Conservation (phyloP, 2,797 vertebrate species). For the Phrynocephalus guinanensis region DNA sequence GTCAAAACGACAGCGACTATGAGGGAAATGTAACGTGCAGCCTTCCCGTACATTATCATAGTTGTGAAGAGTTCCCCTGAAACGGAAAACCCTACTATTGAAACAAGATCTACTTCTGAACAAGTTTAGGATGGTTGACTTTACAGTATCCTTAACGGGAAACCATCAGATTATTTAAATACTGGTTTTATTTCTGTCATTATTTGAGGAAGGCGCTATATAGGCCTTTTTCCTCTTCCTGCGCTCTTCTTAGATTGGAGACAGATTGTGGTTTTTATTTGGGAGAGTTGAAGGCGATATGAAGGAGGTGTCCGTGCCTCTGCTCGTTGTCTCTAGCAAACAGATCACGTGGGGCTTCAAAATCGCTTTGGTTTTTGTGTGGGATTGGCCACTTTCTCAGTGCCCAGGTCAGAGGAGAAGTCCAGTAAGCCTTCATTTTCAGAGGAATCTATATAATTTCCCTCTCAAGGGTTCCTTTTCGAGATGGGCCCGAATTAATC, state of each 20-base stretch:
- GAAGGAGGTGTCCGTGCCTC: background rate
- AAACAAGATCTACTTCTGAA: background rate
- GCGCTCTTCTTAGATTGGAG: background rate
- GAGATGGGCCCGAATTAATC: too few species aligned
- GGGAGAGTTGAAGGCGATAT: background rate
- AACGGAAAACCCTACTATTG: background rate
- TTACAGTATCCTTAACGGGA: background rate
- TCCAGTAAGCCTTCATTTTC: background rate
- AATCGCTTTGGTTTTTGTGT: background rate
- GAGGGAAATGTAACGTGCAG: background rate
- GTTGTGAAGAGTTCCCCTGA: background rate
- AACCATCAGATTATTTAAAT: background rate
- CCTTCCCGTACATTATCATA: background rate
- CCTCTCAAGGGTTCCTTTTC: too few species aligned
- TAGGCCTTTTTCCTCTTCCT: too few species aligned
- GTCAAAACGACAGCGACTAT: background rate
- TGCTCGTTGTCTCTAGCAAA: background rate
- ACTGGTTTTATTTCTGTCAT: background rate
- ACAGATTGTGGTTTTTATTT: slow-evolving; percentile 6
- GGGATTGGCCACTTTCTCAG: background rate
- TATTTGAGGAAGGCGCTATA: background rate
- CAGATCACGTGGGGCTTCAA: background rate
- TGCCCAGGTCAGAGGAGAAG: background rate
- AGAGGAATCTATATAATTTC: background rate
- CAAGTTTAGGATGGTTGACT: background rate